Evolutionary conservation across 2,888 invertebrate species (phyloP), one percentile per base, ranked within the genome.

Genomic region (Ligdia adustata): DNA sequence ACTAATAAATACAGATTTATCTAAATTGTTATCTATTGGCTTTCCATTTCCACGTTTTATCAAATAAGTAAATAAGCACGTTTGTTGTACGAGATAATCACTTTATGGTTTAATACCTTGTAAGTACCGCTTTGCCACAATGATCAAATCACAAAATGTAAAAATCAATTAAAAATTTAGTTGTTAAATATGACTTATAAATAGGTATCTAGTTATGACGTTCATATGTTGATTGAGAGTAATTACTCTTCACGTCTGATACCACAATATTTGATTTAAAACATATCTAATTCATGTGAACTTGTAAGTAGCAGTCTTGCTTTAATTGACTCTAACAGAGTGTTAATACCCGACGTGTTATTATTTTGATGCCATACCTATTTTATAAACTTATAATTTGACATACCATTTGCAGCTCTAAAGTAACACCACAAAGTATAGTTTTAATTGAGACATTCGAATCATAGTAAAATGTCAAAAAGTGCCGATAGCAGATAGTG

Each of bases 401-500:
- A 20, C 31, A 37, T 9, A 5, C 38, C 31, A 64, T 55, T 42
- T 7, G 28, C 12, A 32, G 22, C 54, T 50, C 29, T 63, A 62
- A 4, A 13, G 16, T 32, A 34, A 2, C 24, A 14, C 4, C 4
- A 38, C 48, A 62, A 56, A 45, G 50, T 38, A 27, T 33, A 45
- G 13, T 50, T 44, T 57, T 18, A 39, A 48, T 47, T 44, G 43
- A 50, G 28, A 28, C 47, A 40, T 59, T 31, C 34, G 34, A 39
- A 37, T 52, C 68, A 63, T 66, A 66, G 71, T 72, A 64, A 69
- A 72, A 72, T 73, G 74, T 77, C 73, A 78, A 77, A 75, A 63
- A 69, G 67, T 72, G 62, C 69, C 71, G 75, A 79, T 75, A 80
- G 74, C 79, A 41, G 69, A 66, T 70, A 29, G 74, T 72, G 87